These are phyloP conservation scores for Squalus acanthias DNA, from an alignment of 2,797 vertebrate species.

Conservation along the genomic window DNA sequence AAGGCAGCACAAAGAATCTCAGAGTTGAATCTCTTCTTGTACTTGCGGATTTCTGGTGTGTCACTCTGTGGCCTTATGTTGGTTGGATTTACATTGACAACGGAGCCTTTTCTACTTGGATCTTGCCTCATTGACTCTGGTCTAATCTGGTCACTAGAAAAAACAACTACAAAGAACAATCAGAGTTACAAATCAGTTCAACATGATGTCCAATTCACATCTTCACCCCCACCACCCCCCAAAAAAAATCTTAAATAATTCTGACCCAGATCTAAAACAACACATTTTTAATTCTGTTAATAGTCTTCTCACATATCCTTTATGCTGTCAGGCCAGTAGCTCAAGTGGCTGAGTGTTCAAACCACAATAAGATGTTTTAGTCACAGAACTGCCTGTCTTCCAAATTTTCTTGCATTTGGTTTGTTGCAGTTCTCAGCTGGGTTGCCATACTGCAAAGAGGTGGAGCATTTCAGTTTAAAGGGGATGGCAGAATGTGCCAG, in stretches of 20 bases:
- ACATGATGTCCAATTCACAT: not conserved
- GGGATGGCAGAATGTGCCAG: not conserved
- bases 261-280: not conserved
- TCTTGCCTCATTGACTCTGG: constrained; percentile 89
- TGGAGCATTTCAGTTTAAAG: not conserved
- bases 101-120: constrained; percentile 88
- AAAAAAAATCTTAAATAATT: not conserved
- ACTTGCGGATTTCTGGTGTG: constrained; percentile 95
- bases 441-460: not conserved
- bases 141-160: constrained; percentile 82
- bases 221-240: too few relatives aligned
- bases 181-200: constrained; percentile 3
- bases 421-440: not conserved
- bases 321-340: not conserved
- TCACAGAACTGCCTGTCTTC: not conserved
- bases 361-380: not conserved
- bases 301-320: not conserved
- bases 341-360: not conserved
- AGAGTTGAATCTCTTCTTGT: constrained; percentile 98
- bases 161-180: constrained; percentile 66
- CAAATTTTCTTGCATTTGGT: not conserved
- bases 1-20: constrained; percentile 94
- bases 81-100: constrained; percentile 95
- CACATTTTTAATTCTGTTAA: not conserved
- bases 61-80: constrained; percentile 94